phyloP scores from a whole-genome alignment of 2,797 vertebrate genomes.

The Gymnoscopelus microlampas region DNA sequence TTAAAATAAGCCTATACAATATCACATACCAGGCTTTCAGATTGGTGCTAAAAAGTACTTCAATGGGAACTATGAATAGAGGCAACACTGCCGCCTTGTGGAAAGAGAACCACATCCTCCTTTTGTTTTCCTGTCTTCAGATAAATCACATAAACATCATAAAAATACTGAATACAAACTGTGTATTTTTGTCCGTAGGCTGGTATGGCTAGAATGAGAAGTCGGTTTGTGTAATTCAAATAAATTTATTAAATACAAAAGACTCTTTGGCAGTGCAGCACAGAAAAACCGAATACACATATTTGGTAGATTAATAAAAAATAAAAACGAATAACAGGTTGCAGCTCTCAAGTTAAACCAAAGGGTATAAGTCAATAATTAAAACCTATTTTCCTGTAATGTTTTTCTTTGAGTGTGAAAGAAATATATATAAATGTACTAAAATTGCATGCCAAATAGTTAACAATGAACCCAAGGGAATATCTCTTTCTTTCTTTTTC shows the following conservation, averaged over 20 bases:
- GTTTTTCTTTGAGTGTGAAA: constrained; percentile 25
- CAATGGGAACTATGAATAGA: constrained; percentile 22
- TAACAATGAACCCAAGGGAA: constrained; percentile 26
- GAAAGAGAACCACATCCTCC: constrained; percentile 13
- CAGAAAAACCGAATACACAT: constrained; percentile 54
- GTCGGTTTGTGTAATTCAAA: constrained; percentile 49
- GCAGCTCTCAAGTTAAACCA: constrained; percentile 59
- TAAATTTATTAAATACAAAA: constrained; percentile 79
- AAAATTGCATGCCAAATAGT: constrained; percentile 19
- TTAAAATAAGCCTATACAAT: constrained; percentile 20
- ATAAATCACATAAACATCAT: neutral
- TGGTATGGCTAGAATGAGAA: neutral
- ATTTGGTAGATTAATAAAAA: constrained; percentile 56
- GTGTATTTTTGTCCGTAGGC: neutral
- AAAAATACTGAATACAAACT: neutral
- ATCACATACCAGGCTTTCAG: constrained; percentile 8
- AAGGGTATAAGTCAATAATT: constrained; percentile 42
- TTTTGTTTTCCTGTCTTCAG: neutral
- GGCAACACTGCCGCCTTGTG: constrained; percentile 67
- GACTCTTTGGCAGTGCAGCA: constrained; percentile 68
- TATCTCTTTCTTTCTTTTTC: neutral
- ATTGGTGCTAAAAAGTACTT: constrained; percentile 5
- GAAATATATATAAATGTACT: neutral
- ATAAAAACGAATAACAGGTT: constrained; percentile 20
- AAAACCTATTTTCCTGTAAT: constrained; percentile 51